These are phyloP conservation scores for Limnephilus lunatus DNA, from an alignment of 2,888 invertebrate genomes.

Conservation along the genomic window DNA sequence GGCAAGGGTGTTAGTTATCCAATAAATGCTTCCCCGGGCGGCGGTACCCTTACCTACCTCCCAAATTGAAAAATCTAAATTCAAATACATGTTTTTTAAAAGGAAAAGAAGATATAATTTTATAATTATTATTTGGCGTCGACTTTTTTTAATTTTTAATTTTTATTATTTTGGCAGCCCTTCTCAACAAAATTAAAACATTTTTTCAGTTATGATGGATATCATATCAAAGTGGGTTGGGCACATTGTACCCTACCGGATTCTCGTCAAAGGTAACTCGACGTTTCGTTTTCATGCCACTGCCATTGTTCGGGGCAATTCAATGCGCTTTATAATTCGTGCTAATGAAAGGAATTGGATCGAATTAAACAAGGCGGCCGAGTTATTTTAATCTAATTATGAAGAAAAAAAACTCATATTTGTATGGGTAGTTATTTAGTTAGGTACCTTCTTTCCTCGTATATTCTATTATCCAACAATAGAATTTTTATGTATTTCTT, in stretches of 20 bases:
- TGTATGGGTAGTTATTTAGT: no score
- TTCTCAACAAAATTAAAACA: not conserved
- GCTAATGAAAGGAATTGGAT: slow-evolving; percentile 25
- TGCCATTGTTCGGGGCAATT: slow-evolving; percentile 12
- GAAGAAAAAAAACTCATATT: not conserved
- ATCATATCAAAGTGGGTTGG: slow-evolving; percentile 33
- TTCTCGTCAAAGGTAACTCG: slow-evolving; percentile 16
- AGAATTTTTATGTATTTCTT: no score
- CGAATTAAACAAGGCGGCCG: slow-evolving; percentile 26
- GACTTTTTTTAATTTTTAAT: not conserved
- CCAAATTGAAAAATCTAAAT: no score
- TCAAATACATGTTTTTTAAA: no score
- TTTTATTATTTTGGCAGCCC: not conserved
- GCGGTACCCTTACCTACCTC: no score
- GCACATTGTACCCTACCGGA: slow-evolving; percentile 15
- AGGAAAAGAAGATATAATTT: no score
- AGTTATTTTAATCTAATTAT: slow-evolving; percentile 27
- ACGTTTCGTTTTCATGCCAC: slow-evolving; percentile 38
- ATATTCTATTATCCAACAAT: no score
- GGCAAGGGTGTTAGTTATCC: no score
- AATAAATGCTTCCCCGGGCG: no score
- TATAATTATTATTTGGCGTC: no score
- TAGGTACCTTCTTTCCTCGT: no score
- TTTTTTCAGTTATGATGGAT: slow-evolving; percentile 40
- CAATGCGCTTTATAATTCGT: slow-evolving; percentile 26